A percentile compares a stretch with the other conserved stretches of the same genome.
Evolutionary conservation across 1,140 invertebrate genomes (phyloP).

Genomic region (silkworm (Bombyx mori)): ASM3026992v2 NC_085126.1:6401501-6402000

Average conservation of each 20-base stretch:
- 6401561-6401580: slow-evolving; percentile 16
- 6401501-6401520: slow-evolving; percentile 26
- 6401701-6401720: slow-evolving; percentile 9
- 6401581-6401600: slow-evolving; percentile 21
- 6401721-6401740: slow-evolving; percentile 11
- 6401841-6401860: slow-evolving; percentile 8
- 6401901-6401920: slow-evolving; percentile 11
- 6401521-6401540: slow-evolving; percentile 25
- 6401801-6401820: background rate
- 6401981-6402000: slow-evolving; percentile 19
- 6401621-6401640: slow-evolving; percentile 24
- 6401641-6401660: slow-evolving; percentile 21
- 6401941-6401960: slow-evolving; percentile 17
- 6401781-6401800: slow-evolving; percentile 11
- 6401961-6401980: slow-evolving; percentile 18
- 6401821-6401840: slow-evolving; percentile 10
- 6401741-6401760: slow-evolving; percentile 11
- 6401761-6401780: slow-evolving; percentile 12
- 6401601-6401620: slow-evolving; percentile 27
- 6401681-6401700: slow-evolving; percentile 10
- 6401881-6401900: slow-evolving; percentile 10
- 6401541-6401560: slow-evolving; percentile 30
- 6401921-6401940: slow-evolving; percentile 15
- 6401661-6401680: slow-evolving; percentile 17
- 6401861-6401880: slow-evolving; percentile 1